A percentile compares a stretch with the other conserved stretches of the same genome.
Evolutionary conservation across 2,797 vertebrate genomes (phyloP).

Genomic region (Etheostoma nigrum): DNA sequence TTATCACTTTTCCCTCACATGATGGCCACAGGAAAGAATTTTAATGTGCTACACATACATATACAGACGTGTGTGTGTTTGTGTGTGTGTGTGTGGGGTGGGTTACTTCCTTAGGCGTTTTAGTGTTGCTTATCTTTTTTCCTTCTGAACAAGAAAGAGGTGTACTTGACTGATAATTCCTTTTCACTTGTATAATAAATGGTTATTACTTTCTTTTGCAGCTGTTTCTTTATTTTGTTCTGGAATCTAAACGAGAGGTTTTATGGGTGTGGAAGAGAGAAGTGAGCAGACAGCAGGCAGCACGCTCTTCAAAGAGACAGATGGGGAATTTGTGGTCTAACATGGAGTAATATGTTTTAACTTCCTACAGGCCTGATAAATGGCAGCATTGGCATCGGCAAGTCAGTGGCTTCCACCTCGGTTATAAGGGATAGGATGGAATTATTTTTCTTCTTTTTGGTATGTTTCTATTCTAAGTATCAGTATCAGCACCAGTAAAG

Average conservation of each 20-base stretch:
- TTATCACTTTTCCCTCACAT: conserved; percentile 1
- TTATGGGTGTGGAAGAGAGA: neutral
- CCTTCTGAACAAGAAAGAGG: conserved; percentile 19
- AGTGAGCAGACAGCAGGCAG: conserved; percentile 8
- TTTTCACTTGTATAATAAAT: conserved; percentile 51
- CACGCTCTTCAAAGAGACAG: neutral
- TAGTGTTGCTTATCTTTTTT: conserved; percentile 7
- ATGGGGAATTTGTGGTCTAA: neutral
- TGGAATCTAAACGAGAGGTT: conserved; percentile 36
- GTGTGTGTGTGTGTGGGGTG: no score
- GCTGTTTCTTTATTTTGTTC: conserved; percentile 21
- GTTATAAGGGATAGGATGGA: neutral
- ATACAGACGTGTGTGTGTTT: neutral
- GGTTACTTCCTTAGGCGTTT: neutral
- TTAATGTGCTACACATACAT: conserved; percentile 5
- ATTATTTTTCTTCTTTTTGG: neutral
- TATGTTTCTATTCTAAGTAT: no score
- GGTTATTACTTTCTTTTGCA: conserved; percentile 30
- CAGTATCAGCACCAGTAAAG: no score
- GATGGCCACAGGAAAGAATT: conserved; percentile 17
- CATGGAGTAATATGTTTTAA: neutral
- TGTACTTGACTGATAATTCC: conserved; percentile 24
- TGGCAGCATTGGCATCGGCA: neutral
- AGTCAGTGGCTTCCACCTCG: neutral
- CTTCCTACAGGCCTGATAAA: neutral